These are phyloP conservation scores for Lagodon rhomboides DNA, from an alignment of 2,797 vertebrate genomes.

Conservation along the genomic window DNA sequence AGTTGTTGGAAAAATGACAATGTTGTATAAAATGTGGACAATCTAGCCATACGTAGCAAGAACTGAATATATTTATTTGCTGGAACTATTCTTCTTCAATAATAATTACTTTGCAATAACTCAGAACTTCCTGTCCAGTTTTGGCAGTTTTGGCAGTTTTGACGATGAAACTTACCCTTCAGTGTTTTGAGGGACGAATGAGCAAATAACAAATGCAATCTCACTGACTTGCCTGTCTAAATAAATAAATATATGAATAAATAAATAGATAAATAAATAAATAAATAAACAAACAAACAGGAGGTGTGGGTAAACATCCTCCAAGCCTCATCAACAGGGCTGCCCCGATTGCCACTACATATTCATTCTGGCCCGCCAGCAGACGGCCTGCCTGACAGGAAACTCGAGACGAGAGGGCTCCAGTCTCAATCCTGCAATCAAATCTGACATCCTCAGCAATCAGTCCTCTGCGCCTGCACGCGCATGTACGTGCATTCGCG, in stretches of 20 bases:
- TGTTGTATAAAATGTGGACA: not conserved
- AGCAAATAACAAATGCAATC: too few relatives aligned
- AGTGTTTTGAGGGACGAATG: not conserved
- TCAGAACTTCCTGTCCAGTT: not conserved
- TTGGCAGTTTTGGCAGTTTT: too few relatives aligned
- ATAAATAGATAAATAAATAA: too few relatives aligned
- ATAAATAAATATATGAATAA: too few relatives aligned
- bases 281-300: not conserved
- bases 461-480: slow-evolving; percentile 8
- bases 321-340: not conserved
- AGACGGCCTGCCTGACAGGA: slow-evolving; percentile 28
- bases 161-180: not conserved
- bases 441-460: slow-evolving; percentile 35
- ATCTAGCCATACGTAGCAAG: not conserved
- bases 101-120: not conserved
- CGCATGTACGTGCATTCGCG: not conserved
- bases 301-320: not conserved
- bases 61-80: not conserved
- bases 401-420: slow-evolving; percentile 25
- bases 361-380: slow-evolving; percentile 21
- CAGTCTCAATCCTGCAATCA: slow-evolving; percentile 43
- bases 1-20: too few relatives aligned
- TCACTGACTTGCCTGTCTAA: too few relatives aligned
- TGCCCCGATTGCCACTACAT: slow-evolving; percentile 1
- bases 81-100: not conserved